phyloP scores from a whole-genome alignment of 2,888 invertebrate species.

The Drosophila rellima region DNA sequence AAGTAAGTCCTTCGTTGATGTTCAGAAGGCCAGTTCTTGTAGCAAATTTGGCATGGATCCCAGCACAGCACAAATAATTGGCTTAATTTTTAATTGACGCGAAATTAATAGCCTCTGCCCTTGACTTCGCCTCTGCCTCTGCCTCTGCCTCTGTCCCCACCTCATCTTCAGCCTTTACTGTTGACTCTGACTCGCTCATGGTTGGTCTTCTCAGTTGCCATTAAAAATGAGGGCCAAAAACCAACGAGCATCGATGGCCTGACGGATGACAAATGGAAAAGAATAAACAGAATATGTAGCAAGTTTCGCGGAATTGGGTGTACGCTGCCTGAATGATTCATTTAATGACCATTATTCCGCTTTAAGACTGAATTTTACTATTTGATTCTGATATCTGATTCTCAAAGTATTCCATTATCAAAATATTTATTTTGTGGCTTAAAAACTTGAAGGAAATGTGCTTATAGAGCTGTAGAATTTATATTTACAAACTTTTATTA shows the following conservation, averaged over 20 bases:
- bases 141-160: conserved; percentile 26
- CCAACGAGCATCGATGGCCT: conserved; percentile 25
- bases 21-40: conserved; percentile 38
- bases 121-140: conserved; percentile 17
- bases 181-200: neutral
- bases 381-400: neutral
- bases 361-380: neutral
- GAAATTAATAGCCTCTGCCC: conserved; percentile 77
- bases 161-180: conserved; percentile 25
- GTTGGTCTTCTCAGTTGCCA: conserved; percentile 29
- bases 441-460: too few species aligned
- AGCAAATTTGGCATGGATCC: conserved; percentile 43
- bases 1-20: conserved; percentile 30
- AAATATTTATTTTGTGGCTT: too few species aligned
- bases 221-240: conserved; percentile 39
- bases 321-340: neutral
- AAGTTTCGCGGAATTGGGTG: conserved; percentile 3
- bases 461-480: too few species aligned
- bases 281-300: conserved; percentile 24
- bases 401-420: too few species aligned
- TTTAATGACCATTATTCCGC: neutral
- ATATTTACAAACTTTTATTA: too few species aligned
- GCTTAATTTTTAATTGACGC: conserved; percentile 82
- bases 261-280: conserved; percentile 65
- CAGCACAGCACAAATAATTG: conserved; percentile 76